Conservation (phyloP, 2,888 invertebrate species). For the Megamerina dolium region DNA sequence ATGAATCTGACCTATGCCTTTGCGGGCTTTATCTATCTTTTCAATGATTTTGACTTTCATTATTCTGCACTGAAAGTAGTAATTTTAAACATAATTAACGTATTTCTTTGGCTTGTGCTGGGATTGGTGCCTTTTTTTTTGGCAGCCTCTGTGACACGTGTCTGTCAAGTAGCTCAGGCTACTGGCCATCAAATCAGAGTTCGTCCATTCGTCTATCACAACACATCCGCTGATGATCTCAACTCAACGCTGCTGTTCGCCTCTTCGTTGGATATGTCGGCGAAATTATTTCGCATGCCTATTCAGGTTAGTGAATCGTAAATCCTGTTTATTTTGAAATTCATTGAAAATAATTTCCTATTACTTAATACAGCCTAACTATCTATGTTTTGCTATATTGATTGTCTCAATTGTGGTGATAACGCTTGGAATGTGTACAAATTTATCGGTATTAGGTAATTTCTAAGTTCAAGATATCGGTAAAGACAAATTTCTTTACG, state of each 20-base stretch:
- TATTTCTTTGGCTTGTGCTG: conserved; percentile 39
- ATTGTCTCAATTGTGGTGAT: conserved; percentile 57
- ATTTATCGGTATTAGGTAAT: conserved; percentile 26
- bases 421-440: conserved; percentile 63
- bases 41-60: conserved; percentile 57
- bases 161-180: conserved; percentile 64
- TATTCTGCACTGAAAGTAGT: conserved; percentile 55
- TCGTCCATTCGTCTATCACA: conserved; percentile 74
- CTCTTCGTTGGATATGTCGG: conserved; percentile 67
- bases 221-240: conserved; percentile 68
- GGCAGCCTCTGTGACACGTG: conserved; percentile 69
- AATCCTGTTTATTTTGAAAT: no score
- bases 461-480: background rate
- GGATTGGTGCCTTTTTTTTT: conserved; percentile 50
- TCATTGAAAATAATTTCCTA: no score
- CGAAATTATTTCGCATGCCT: conserved; percentile 67
- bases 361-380: conserved; percentile 54
- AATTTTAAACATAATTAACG: conserved; percentile 63
- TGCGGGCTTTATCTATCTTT: conserved; percentile 59
- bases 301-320: no score
- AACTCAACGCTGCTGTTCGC: conserved; percentile 71
- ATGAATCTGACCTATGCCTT: conserved; percentile 68
- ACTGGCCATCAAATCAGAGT: conserved; percentile 74
- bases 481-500: no score
- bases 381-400: conserved; percentile 60